A percentile compares a stretch with the other conserved stretches of the same genome.
These are phyloP conservation scores for Rhamnusium bicolor DNA, from an alignment of 2,888 invertebrate genomes.

Conservation along the genomic window DNA sequence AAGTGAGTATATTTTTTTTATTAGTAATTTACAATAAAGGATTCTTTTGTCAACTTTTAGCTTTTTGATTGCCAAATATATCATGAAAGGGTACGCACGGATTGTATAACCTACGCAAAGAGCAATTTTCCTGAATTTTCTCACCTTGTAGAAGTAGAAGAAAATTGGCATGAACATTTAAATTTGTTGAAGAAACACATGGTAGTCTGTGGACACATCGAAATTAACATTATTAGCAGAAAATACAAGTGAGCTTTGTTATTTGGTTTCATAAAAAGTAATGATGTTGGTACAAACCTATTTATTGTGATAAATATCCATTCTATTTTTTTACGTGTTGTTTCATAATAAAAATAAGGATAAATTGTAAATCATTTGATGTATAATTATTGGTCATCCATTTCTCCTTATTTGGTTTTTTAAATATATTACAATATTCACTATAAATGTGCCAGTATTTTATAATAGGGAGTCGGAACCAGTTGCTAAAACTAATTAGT, in stretches of 20 bases:
- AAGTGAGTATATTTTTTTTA: slow-evolving; percentile 70
- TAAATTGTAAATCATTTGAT: too few relatives aligned
- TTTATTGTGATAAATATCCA: too few relatives aligned
- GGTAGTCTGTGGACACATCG: slow-evolving; percentile 67
- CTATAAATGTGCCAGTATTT: too few relatives aligned
- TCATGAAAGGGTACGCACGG: slow-evolving; percentile 82
- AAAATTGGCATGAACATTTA: slow-evolving; percentile 63
- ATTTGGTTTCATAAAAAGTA: slow-evolving; percentile 3
- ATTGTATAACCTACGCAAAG: slow-evolving; percentile 83
- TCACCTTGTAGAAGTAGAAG: slow-evolving; percentile 64
- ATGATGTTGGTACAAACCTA: too few relatives aligned
- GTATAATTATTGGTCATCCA: too few relatives aligned
- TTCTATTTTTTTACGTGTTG: too few relatives aligned
- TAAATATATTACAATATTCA: too few relatives aligned
- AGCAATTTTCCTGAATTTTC: slow-evolving; percentile 76
- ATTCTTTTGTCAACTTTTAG: slow-evolving; percentile 63
- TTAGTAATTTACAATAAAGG: background rate
- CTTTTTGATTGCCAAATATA: slow-evolving; percentile 79
- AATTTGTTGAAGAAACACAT: slow-evolving; percentile 67
- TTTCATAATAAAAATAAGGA: too few relatives aligned
- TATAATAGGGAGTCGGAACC: too few relatives aligned
- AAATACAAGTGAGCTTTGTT: slow-evolving; percentile 63
- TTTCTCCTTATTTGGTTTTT: too few relatives aligned
- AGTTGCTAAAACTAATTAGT: too few relatives aligned
- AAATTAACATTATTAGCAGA: slow-evolving; percentile 66